These are phyloP conservation scores for Irena cyanogastra DNA, from an alignment of 2,113 vertebrate species.

Conservation along the genomic window DNA sequence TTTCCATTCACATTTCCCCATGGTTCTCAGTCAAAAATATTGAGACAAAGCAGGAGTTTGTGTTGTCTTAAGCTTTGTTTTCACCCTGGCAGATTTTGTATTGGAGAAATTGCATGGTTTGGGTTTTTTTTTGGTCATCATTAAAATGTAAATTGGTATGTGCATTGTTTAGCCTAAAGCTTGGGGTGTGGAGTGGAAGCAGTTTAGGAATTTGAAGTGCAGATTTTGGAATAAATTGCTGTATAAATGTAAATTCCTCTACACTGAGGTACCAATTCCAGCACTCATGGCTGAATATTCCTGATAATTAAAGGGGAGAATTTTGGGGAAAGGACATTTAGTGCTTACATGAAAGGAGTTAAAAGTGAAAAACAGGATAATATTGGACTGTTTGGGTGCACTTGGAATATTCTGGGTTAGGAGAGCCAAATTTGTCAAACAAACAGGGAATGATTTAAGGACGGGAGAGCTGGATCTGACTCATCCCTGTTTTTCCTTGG, in stretches of 20 bases:
- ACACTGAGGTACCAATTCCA: fast-evolving
- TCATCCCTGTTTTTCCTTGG: background rate
- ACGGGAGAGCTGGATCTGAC: fast-evolving
- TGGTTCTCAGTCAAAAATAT: background rate
- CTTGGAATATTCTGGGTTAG: background rate
- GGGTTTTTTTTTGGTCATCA: background rate
- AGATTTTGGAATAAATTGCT: background rate
- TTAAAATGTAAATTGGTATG: background rate
- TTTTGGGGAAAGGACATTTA: background rate
- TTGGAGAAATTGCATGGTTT: background rate
- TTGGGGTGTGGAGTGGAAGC: background rate
- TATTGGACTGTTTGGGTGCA: background rate
- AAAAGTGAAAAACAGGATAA: background rate
- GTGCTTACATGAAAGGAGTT: background rate
- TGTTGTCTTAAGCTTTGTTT: background rate
- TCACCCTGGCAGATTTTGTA: background rate
- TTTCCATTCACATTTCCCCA: background rate
- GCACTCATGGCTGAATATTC: background rate
- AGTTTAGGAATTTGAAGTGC: background rate
- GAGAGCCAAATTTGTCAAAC: background rate
- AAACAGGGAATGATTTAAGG: background rate
- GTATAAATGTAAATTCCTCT: background rate
- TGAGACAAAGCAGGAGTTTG: background rate
- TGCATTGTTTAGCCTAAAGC: background rate
- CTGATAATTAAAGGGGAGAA: background rate